These are phyloP conservation scores for Drosophila mimetica DNA, from an alignment of 2,888 invertebrate species.

Conservation along the genomic window DNA sequence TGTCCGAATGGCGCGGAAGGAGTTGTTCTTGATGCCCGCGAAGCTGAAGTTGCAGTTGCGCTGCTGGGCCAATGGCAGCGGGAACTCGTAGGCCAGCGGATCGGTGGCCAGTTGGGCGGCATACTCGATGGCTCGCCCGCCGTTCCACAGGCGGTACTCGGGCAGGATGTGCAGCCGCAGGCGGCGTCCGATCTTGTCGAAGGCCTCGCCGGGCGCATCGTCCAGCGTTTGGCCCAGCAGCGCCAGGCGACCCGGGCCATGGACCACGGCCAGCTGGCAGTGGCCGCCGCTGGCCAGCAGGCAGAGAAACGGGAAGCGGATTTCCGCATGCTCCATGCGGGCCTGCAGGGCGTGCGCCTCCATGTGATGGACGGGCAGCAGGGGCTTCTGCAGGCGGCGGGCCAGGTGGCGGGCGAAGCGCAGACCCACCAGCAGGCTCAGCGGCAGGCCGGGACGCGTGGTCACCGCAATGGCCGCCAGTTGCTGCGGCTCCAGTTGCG, in stretches of 20 bases:
- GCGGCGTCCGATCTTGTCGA: constrained; percentile 96
- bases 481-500: constrained; percentile 87
- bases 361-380: constrained; percentile 99
- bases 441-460: constrained; percentile 90
- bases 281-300: constrained; percentile 97
- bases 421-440: constrained; percentile 92
- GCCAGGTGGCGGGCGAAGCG: constrained; percentile 92
- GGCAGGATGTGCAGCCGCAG: constrained; percentile 92
- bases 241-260: constrained; percentile 90
- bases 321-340: constrained; percentile 87
- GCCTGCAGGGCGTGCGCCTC: constrained; percentile 97
- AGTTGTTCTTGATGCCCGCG: constrained; percentile 90
- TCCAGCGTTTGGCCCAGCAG: constrained; percentile 92
- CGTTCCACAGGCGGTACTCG: constrained; percentile 88
- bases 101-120: constrained; percentile 89
- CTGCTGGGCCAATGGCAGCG: constrained; percentile 87
- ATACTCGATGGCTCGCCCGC: constrained; percentile 94
- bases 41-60: constrained; percentile 96
- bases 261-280: constrained; percentile 91
- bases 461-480: constrained; percentile 96
- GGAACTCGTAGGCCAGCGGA: constrained; percentile 88
- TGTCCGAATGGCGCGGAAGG: constrained; percentile 85
- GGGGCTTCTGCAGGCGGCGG: constrained; percentile 88
- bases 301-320: constrained; percentile 94
- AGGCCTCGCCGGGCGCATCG: constrained; percentile 96